These are phyloP conservation scores for Triplophysa siluroides DNA, from an alignment of 2,113 vertebrate species.

Conservation along the genomic window DNA sequence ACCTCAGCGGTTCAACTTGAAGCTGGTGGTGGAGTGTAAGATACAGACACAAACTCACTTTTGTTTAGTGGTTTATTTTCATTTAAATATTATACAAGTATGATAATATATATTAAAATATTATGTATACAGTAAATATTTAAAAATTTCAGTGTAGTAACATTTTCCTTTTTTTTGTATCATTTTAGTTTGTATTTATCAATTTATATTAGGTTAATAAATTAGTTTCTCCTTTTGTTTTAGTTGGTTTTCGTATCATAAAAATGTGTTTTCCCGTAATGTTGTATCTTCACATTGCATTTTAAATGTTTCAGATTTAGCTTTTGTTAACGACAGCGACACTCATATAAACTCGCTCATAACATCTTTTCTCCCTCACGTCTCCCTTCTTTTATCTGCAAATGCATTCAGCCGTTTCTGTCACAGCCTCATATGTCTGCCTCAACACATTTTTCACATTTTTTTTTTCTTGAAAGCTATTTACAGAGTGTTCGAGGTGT, in stretches of 20 bases:
- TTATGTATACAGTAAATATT: too few relatives aligned
- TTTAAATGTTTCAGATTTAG: not conserved
- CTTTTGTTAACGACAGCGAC: not conserved
- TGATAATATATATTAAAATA: too few relatives aligned
- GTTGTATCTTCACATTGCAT: too few relatives aligned
- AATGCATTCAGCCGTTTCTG: constrained; percentile 10
- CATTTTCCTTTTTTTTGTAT: too few relatives aligned
- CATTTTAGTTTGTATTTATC: too few relatives aligned
- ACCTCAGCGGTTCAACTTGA: constrained; percentile 58
- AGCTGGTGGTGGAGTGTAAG: constrained; percentile 76
- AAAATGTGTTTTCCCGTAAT: too few relatives aligned
- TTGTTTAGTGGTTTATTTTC: too few relatives aligned
- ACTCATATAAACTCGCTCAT: not conserved
- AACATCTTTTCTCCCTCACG: constrained; percentile 16
- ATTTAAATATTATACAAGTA: too few relatives aligned
- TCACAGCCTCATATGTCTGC: constrained; percentile 3
- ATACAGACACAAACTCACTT: not conserved
- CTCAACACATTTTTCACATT: constrained; percentile 7
- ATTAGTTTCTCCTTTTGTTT: too few relatives aligned
- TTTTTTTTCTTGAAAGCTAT: constrained; percentile 29
- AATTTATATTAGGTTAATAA: too few relatives aligned
- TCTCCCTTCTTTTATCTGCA: not conserved
- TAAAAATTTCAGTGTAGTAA: too few relatives aligned
- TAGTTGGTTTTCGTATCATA: too few relatives aligned
- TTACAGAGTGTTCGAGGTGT: constrained; percentile 27